Percentiles rank a stretch among this genome's conserved stretches.
Evolutionary conservation across 2,113 vertebrate species (phyloP).

Genomic region (Thermophis baileyi): DNA sequence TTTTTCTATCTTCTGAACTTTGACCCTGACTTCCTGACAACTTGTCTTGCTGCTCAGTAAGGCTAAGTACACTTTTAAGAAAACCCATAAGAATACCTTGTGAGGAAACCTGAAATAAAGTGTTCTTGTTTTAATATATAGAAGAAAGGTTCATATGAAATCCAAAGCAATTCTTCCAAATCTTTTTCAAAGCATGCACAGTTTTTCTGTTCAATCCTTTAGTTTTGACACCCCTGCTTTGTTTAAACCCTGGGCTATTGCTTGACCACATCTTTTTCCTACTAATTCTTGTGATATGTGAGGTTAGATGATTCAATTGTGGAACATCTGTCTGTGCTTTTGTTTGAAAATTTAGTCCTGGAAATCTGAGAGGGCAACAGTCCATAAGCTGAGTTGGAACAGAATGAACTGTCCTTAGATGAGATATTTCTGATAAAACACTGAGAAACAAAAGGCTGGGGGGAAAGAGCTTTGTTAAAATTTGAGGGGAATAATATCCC

Average conservation of each 20-base stretch:
- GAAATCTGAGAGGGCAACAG: not conserved
- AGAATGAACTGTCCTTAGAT: not conserved
- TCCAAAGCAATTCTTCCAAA: not conserved
- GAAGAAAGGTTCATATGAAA: not conserved
- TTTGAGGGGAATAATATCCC: not conserved
- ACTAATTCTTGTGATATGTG: not conserved
- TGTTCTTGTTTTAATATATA: not conserved
- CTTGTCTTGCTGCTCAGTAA: not conserved
- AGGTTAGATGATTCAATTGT: not conserved
- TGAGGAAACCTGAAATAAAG: not conserved
- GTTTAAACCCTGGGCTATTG: not conserved
- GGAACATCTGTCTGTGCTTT: not conserved
- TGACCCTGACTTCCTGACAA: not conserved
- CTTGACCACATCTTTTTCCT: not conserved
- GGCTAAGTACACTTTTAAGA: not conserved
- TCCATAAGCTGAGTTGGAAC: not conserved
- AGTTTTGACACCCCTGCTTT: not conserved
- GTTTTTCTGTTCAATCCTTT: not conserved
- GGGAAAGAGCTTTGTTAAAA: not conserved
- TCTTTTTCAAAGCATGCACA: not conserved
- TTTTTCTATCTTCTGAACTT: not conserved
- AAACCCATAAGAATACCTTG: not conserved
- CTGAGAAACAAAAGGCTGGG: not conserved
- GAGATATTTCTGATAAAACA: not conserved
- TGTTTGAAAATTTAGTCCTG: not conserved